Conservation (phyloP, 2,888 invertebrate genomes). For the Theretra japonica region DNA sequence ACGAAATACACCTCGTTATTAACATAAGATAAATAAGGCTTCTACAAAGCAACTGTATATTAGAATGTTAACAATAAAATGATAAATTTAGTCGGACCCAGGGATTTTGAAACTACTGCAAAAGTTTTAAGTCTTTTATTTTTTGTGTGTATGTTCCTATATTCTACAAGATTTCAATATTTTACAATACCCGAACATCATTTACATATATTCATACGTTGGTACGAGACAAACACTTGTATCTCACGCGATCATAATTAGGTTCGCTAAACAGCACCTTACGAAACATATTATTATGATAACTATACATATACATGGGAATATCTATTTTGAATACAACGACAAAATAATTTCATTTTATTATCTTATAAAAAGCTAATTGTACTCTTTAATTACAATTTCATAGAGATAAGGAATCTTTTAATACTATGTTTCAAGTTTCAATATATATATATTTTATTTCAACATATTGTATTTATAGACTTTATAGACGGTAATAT, state of each 20-base stretch:
- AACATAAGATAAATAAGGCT: too few species aligned
- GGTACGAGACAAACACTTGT: conserved; percentile 4
- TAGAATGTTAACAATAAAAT: not conserved
- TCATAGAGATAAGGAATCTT: conserved; percentile 25
- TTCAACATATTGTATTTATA: not conserved
- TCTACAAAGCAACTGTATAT: too few species aligned
- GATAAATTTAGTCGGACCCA: not conserved
- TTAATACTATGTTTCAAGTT: not conserved
- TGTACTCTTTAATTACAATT: conserved; percentile 68
- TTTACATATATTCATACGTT: conserved; percentile 17
- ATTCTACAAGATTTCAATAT: conserved; percentile 26
- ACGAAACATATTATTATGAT: conserved; percentile 44
- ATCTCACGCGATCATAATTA: conserved; percentile 4
- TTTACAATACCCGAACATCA: conserved; percentile 24
- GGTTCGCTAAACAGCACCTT: conserved; percentile 48
- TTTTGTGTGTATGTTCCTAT: conserved; percentile 27
- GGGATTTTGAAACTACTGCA: conserved; percentile 19
- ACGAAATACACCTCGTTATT: not conserved
- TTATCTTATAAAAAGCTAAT: conserved; percentile 62
- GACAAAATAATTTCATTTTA: conserved; percentile 57
- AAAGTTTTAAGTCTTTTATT: conserved; percentile 29
- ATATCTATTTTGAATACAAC: conserved; percentile 46
- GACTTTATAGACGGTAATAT: not conserved
- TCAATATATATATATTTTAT: not conserved
- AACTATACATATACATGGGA: conserved; percentile 29